A percentile compares a stretch with the other conserved stretches of the same genome.
Conservation (phyloP, 2,888 invertebrate species). For the Sphecodes monilicornis region DNA sequence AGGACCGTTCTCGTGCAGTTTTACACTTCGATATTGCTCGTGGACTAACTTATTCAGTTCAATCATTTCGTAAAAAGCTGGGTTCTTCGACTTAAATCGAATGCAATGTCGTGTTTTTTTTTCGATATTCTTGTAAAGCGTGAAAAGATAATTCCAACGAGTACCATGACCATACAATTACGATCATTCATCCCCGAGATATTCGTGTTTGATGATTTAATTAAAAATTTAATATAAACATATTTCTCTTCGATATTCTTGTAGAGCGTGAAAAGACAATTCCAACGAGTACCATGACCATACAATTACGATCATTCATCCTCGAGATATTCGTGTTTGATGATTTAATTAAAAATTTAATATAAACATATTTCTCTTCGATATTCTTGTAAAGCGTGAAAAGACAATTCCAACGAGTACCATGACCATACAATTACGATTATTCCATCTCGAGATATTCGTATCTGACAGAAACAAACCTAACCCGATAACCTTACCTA, state of each 20-base stretch:
- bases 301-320: too few relatives aligned
- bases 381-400: neutral
- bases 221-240: too few relatives aligned
- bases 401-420: neutral
- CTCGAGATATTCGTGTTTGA: too few relatives aligned
- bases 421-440: neutral
- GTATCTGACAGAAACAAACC: neutral
- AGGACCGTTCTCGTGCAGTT: neutral
- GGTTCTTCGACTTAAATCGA: too few relatives aligned
- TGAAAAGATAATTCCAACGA: neutral
- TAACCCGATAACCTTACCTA: neutral
- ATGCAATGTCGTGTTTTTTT: neutral
- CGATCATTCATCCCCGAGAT: neutral
- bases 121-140: neutral
- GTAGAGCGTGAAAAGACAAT: too few relatives aligned
- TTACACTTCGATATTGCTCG: neutral
- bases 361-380: too few relatives aligned
- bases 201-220: too few relatives aligned
- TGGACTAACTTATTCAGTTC: too few relatives aligned
- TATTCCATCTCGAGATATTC: neutral
- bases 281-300: too few relatives aligned
- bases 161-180: neutral
- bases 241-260: too few relatives aligned
- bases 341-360: too few relatives aligned
- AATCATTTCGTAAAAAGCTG: too few relatives aligned